Conservation (phyloP, 2,888 invertebrate genomes). For the Trissolcus brochymenae region DNA sequence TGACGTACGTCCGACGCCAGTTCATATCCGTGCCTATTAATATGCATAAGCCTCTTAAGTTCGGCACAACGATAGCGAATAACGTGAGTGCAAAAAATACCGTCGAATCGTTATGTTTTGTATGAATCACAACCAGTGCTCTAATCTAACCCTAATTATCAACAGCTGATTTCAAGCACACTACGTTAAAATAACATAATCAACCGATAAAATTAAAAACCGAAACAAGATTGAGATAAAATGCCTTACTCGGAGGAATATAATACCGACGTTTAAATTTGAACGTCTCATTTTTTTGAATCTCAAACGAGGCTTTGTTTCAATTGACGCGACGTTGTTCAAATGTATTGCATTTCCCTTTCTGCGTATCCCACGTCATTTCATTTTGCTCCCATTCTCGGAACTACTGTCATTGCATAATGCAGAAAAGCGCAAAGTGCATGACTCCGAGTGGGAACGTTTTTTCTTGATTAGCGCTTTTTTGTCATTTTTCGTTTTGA, state of each 20-base stretch:
- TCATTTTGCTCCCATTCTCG: constrained; percentile 51
- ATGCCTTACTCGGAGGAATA: too few relatives aligned
- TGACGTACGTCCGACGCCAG: constrained; percentile 19
- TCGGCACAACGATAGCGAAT: constrained; percentile 20
- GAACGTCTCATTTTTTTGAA: not conserved
- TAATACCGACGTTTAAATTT: not conserved
- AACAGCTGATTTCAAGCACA: not conserved
- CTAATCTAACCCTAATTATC: not conserved
- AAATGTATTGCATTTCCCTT: constrained; percentile 49
- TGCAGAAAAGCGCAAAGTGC: constrained; percentile 56
- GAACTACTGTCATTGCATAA: constrained; percentile 57
- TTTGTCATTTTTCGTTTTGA: too few relatives aligned
- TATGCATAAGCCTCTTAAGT: constrained; percentile 36
- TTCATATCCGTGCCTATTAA: constrained; percentile 38
- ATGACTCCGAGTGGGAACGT: constrained; percentile 32
- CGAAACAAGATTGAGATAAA: too few relatives aligned
- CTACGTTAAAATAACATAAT: not conserved
- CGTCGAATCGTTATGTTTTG: not conserved
- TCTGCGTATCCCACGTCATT: constrained; percentile 54
- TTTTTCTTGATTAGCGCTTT: constrained; percentile 63
- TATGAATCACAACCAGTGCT: too few relatives aligned
- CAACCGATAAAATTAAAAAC: not conserved
- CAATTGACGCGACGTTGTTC: constrained; percentile 27
- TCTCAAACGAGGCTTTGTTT: constrained; percentile 18
- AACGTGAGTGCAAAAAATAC: not conserved